These are phyloP conservation scores for Apodemus sylvaticus DNA, from an alignment of 2,113 vertebrate genomes.

Conservation along the genomic window DNA sequence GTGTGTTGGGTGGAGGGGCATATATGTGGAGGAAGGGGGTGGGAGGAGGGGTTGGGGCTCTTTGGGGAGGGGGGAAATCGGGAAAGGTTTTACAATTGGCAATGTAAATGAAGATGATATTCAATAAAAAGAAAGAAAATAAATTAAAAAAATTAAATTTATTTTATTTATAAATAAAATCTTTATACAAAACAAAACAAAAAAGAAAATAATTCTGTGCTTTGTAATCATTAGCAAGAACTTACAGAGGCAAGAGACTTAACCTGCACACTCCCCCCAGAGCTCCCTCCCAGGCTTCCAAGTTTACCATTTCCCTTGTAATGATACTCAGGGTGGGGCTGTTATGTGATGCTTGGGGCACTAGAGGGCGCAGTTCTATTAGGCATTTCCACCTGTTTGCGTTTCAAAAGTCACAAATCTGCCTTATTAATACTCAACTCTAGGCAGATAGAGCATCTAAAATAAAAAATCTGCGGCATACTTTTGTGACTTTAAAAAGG, in stretches of 20 bases:
- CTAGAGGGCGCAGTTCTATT: slow-evolving; percentile 12
- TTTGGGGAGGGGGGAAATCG: too few relatives aligned
- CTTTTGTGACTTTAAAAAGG: neutral
- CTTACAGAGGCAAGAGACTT: neutral
- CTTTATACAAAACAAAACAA: too few relatives aligned
- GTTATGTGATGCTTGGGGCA: neutral
- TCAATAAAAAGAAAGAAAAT: too few relatives aligned
- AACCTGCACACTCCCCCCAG: neutral
- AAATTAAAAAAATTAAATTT: too few relatives aligned
- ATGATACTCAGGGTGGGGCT: neutral
- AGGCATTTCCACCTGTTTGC: neutral
- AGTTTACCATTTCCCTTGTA: neutral
- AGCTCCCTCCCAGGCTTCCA: neutral
- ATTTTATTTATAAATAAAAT: too few relatives aligned
- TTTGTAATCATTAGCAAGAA: slow-evolving; percentile 1
- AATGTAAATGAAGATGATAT: too few relatives aligned
- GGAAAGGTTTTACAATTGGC: too few relatives aligned
- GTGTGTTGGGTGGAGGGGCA: too few relatives aligned
- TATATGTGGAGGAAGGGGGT: too few relatives aligned
- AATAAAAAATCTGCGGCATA: neutral
- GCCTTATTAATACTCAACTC: neutral
- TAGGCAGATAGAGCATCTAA: neutral
- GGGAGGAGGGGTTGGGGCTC: too few relatives aligned
- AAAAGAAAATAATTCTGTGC: too few relatives aligned
- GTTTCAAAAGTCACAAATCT: neutral